Conservation (phyloP, 2,113 vertebrate genomes). For the Panthera leo region DNA sequence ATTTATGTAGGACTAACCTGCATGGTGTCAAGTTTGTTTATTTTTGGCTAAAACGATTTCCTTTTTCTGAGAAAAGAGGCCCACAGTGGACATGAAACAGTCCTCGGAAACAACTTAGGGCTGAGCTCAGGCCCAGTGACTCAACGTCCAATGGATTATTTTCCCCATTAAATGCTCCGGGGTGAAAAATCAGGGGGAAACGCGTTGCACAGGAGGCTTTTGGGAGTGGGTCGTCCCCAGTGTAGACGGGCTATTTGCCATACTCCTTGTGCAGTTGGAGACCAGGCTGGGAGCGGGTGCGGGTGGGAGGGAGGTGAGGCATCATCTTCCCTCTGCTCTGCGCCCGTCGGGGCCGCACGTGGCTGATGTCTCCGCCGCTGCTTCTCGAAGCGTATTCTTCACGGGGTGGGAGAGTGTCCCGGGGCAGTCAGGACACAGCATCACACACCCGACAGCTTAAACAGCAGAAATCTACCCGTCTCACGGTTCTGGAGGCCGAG, state of each 20-base stretch:
- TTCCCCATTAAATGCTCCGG: background rate
- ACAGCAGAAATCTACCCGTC: rapidly evolving
- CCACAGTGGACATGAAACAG: background rate
- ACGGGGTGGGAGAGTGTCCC: background rate
- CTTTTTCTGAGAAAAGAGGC: conserved; percentile 43
- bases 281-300: background rate
- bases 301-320: background rate
- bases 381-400: background rate
- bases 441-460: rapidly evolving
- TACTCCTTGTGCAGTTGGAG: background rate
- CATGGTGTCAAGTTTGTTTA: conserved; percentile 12
- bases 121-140: conserved; percentile 22
- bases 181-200: background rate
- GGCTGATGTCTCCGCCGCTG: background rate
- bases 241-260: background rate
- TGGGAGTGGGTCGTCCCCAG: background rate
- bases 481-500: background rate
- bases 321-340: background rate
- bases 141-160: background rate
- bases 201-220: background rate
- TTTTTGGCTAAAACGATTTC: conserved; percentile 52
- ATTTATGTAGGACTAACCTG: background rate
- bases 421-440: rapidly evolving
- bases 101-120: background rate
- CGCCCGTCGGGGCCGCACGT: rapidly evolving